Conservation (phyloP, 1,140 invertebrate species). For the Propsilocerus akamusi region DNA sequence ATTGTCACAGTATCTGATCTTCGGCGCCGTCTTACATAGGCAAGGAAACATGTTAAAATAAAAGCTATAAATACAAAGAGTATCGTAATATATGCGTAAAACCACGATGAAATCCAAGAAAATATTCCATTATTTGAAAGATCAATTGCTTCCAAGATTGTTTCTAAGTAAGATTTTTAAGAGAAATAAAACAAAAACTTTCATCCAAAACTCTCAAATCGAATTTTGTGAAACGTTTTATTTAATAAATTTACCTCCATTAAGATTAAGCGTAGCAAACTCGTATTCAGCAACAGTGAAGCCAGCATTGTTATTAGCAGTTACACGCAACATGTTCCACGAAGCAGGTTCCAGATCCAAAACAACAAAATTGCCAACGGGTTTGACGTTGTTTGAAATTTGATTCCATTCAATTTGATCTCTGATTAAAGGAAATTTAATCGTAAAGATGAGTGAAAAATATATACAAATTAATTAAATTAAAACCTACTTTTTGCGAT, state of each 20-base stretch:
- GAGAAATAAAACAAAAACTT: no score
- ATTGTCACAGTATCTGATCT: no score
- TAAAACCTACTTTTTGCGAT: conserved; percentile 73
- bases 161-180: no score
- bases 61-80: no score
- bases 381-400: conserved; percentile 81
- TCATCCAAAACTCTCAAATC: no score
- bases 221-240: no score
- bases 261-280: conserved; percentile 84
- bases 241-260: conserved; percentile 58
- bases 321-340: conserved; percentile 81
- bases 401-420: conserved; percentile 76
- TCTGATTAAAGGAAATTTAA: conserved; percentile 22
- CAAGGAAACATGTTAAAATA: no score
- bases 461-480: not conserved
- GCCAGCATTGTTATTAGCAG: conserved; percentile 89
- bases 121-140: no score
- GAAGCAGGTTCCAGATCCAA: conserved; percentile 80
- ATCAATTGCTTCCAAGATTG: no score
- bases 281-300: conserved; percentile 86
- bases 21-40: no score
- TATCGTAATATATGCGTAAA: no score
- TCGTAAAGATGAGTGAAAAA: not conserved
- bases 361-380: conserved; percentile 76
- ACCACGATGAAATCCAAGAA: no score